These are phyloP conservation scores for Ochlodes sylvanus DNA, from an alignment of 2,888 invertebrate species.

Conservation along the genomic window DNA sequence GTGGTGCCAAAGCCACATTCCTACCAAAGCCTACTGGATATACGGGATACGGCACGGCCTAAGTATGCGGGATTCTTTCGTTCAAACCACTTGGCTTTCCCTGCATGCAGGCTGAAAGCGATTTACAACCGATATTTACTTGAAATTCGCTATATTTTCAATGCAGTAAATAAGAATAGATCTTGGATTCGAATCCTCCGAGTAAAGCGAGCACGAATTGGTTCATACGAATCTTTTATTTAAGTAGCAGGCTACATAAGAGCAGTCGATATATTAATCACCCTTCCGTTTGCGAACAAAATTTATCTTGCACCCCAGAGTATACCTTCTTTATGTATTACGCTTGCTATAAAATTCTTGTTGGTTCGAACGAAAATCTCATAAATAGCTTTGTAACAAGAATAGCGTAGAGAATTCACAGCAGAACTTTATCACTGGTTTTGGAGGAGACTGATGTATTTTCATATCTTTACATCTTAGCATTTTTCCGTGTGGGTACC, in stretches of 20 bases:
- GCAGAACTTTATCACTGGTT: too few relatives aligned
- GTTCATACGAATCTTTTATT: slow-evolving; percentile 20
- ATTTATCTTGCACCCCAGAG: slow-evolving; percentile 10
- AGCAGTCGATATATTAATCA: slow-evolving; percentile 14
- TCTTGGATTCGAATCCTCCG: slow-evolving; percentile 8
- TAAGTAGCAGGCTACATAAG: slow-evolving; percentile 15
- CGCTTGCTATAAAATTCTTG: neutral
- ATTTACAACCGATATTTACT: neutral
- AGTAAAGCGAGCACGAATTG: slow-evolving; percentile 8
- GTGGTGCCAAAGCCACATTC: too few relatives aligned
- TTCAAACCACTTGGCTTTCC: too few relatives aligned
- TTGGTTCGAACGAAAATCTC: neutral
- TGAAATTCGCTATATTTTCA: neutral
- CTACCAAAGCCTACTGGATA: too few relatives aligned
- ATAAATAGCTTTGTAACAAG: too few relatives aligned
- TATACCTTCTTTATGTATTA: slow-evolving; percentile 3
- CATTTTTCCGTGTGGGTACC: too few relatives aligned
- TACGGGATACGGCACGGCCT: too few relatives aligned
- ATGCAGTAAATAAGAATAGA: slow-evolving; percentile 10
- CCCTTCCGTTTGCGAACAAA: slow-evolving; percentile 5
- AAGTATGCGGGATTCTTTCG: too few relatives aligned
- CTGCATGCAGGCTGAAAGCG: too few relatives aligned
- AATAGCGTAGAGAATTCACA: too few relatives aligned
- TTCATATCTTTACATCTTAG: too few relatives aligned
- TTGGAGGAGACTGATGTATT: too few relatives aligned